phyloP scores from a whole-genome alignment of 2,797 vertebrate species.

The Corythornis leucogaster region DNA sequence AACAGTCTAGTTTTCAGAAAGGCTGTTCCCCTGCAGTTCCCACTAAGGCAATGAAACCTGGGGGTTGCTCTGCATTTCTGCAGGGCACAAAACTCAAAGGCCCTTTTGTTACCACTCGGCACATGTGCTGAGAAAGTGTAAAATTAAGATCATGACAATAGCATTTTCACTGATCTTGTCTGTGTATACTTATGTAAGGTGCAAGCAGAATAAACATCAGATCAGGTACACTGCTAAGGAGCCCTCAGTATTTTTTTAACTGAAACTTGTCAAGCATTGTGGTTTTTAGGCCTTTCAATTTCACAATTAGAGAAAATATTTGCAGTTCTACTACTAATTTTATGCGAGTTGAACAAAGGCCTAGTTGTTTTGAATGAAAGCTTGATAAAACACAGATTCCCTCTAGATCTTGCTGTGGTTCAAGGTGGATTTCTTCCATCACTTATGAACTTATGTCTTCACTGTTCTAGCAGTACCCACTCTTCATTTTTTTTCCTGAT shows the following conservation, averaged over 20 bases:
- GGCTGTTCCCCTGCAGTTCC: not conserved
- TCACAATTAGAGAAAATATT: not conserved
- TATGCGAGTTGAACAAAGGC: not conserved
- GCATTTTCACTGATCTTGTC: not conserved
- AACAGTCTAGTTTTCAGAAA: not conserved
- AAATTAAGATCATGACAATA: not conserved
- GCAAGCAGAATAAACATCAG: not conserved
- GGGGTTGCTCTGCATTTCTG: constrained; percentile 1
- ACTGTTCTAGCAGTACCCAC: not conserved
- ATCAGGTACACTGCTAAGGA: not conserved
- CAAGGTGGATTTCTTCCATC: not conserved
- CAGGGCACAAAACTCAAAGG: not conserved
- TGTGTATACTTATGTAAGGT: not conserved
- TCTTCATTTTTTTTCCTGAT: not conserved
- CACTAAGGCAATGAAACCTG: not conserved
- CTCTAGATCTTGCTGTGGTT: not conserved
- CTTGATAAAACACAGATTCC: not conserved
- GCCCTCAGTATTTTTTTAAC: not conserved
- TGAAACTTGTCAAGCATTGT: not conserved
- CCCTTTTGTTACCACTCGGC: constrained; percentile 21
- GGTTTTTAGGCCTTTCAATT: not conserved
- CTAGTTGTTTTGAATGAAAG: not conserved
- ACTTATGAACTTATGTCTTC: not conserved
- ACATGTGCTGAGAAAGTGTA: not conserved
- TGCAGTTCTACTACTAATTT: not conserved